A percentile compares a stretch with the other conserved stretches of the same genome.
These are phyloP conservation scores for Rhipidura dahli DNA, from an alignment of 2,113 vertebrate genomes.

Conservation along the genomic window DNA sequence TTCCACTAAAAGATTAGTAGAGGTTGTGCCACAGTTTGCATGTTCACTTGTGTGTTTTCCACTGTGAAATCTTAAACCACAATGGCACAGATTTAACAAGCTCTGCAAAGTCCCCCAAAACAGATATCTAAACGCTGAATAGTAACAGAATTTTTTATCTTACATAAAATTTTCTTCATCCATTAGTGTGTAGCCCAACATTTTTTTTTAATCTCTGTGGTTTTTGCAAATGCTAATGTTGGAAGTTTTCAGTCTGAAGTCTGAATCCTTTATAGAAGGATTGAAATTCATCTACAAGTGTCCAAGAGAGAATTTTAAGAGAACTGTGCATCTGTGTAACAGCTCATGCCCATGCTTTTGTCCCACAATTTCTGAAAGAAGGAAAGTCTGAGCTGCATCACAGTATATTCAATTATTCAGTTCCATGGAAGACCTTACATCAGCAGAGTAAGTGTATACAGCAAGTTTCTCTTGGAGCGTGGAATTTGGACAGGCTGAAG, in stretches of 20 bases:
- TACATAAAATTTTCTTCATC: background rate
- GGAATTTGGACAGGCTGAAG: background rate
- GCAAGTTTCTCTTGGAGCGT: background rate
- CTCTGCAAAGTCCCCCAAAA: background rate
- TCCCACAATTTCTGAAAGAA: background rate
- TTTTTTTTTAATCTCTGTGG: background rate
- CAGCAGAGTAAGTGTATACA: background rate
- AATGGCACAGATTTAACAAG: background rate
- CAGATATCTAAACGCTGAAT: background rate
- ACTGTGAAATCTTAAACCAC: background rate
- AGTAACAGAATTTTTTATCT: background rate
- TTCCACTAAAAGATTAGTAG: background rate
- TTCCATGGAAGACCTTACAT: background rate
- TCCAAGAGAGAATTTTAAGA: background rate
- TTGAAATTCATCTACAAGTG: background rate
- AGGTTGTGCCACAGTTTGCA: background rate
- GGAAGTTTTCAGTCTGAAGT: background rate
- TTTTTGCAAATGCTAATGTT: background rate
- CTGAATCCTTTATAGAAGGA: too few species aligned
- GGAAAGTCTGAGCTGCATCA: background rate
- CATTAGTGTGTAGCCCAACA: background rate
- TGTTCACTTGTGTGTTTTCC: background rate
- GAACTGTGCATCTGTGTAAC: background rate
- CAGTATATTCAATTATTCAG: background rate
- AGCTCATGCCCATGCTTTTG: rapidly evolving